Evolutionary conservation across 2,888 invertebrate species (phyloP), one percentile per base, ranked within the genome.

Genomic region (Hemaris fuciformis): DNA sequence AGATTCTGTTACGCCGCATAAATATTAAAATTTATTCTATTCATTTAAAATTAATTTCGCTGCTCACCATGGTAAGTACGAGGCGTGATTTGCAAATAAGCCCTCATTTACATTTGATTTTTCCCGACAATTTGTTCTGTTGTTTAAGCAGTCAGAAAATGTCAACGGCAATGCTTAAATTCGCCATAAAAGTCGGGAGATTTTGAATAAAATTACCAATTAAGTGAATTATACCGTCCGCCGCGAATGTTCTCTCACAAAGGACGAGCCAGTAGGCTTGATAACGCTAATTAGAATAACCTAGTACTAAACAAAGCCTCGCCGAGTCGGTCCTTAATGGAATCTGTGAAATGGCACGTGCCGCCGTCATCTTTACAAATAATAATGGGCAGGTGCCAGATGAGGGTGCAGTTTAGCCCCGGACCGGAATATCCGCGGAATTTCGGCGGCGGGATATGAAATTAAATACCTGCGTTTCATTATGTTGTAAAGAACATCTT

Each of bases 281-380:
- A 84, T 83, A 81, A 77, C 72, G 76, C 78, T 85, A 84, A 88
- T 86, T 85, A 83, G 77, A 79, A 72, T 71, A 75, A 75, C 76
- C 69, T 76, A 73, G 74, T 70, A 63, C 69, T 67, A 80, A 80
- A 81, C 83, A 84, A 80, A 79, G 77, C 71, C 68, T 63, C 65
- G 59, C 63, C 61, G 63, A 63, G 69, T 66, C 62, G 64, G 60
- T 57, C 64, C 64, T 63, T 74, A 77, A 81, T 75, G 72, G 75
- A 75, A 75, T 75, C 73, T 71, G 65, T 64, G 66, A 69, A 76
- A 79, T 73, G 73, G 72, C 72, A 73, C 75, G 70, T 70, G 66
- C 60, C 63, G 65, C 60, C 65, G 66, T 70, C 68, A 66, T 70
- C 62, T 62, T 61, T 62, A 66, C 67, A 71, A 72, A 75, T 70